These are phyloP conservation scores for Neosilurus mollespiculum DNA, from an alignment of 2,797 vertebrate species.

Conservation along the genomic window DNA sequence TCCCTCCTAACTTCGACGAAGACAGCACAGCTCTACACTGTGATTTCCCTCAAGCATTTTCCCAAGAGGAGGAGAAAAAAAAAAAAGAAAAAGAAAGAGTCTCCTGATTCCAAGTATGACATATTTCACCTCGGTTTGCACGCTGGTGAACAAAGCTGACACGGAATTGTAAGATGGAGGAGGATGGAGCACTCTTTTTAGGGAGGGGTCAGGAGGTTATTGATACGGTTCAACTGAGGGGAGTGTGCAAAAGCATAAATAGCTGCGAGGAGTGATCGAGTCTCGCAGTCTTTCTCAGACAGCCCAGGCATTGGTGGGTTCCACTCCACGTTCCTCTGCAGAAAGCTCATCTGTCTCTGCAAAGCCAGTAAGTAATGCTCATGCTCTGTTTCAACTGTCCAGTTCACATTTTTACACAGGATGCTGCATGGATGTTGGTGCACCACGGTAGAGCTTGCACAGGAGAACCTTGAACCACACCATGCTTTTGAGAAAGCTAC, in stretches of 20 bases:
- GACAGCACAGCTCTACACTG: constrained; percentile 31
- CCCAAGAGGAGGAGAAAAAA: constrained; percentile 5
- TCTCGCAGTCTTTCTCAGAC: constrained; percentile 80
- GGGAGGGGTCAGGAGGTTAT: constrained; percentile 71
- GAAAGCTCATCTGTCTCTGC: constrained; percentile 61
- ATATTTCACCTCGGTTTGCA: constrained; percentile 34
- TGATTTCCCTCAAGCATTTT: constrained; percentile 41
- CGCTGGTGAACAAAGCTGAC: constrained; percentile 48
- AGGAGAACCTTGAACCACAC: background rate
- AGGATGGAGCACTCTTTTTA: constrained; percentile 58
- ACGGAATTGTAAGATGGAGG: constrained; percentile 41
- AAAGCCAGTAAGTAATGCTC: constrained; percentile 76
- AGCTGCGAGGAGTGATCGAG: constrained; percentile 72
- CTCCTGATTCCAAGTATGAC: constrained; percentile 42
- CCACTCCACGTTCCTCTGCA: constrained; percentile 59
- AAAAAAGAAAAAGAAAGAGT: background rate
- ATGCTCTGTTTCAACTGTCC: constrained; percentile 50
- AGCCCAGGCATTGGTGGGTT: constrained; percentile 75
- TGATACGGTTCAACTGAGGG: constrained; percentile 70
- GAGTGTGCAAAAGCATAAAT: constrained; percentile 84
- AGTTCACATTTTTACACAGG: background rate
- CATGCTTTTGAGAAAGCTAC: background rate
- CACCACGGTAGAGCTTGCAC: too few relatives aligned
- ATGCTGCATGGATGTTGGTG: constrained; percentile 1
- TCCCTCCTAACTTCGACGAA: constrained; percentile 40